These are phyloP conservation scores for Lasioglossum pauxillum DNA, from an alignment of 2,888 invertebrate genomes.

Conservation along the genomic window DNA sequence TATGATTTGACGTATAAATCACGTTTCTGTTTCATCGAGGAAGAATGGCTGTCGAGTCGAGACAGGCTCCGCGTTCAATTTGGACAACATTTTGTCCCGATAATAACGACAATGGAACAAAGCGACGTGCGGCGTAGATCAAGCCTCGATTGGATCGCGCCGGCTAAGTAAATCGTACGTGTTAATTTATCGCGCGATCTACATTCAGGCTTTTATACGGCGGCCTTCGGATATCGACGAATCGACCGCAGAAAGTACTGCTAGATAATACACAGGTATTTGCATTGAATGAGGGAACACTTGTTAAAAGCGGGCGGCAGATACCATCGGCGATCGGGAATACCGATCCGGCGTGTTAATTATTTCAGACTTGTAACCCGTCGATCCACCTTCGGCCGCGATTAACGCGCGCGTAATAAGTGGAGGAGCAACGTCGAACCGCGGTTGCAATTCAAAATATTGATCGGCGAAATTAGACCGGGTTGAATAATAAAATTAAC, in stretches of 20 bases:
- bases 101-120: conserved; percentile 37
- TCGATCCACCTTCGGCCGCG: neutral
- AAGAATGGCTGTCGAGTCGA: neutral
- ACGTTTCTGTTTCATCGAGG: neutral
- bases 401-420: conserved; percentile 11
- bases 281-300: conserved; percentile 49
- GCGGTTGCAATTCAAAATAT: neutral
- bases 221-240: conserved; percentile 49
- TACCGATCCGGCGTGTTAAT: conserved; percentile 25
- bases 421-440: neutral
- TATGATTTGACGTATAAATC: conserved; percentile 10
- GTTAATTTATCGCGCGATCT: conserved; percentile 57
- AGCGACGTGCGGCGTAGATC: conserved; percentile 35
- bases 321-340: conserved; percentile 27
- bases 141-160: conserved; percentile 35
- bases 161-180: conserved; percentile 50
- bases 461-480: neutral
- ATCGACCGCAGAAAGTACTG: conserved; percentile 25
- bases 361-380: conserved; percentile 13
- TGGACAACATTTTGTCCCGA: conserved; percentile 9
- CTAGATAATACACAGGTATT: conserved; percentile 46
- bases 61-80: neutral
- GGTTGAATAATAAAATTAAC: neutral
- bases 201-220: conserved; percentile 44
- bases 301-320: conserved; percentile 37